These are phyloP conservation scores for Phoxinus phoxinus DNA, from an alignment of 2,113 vertebrate species.

Conservation along the genomic window DNA sequence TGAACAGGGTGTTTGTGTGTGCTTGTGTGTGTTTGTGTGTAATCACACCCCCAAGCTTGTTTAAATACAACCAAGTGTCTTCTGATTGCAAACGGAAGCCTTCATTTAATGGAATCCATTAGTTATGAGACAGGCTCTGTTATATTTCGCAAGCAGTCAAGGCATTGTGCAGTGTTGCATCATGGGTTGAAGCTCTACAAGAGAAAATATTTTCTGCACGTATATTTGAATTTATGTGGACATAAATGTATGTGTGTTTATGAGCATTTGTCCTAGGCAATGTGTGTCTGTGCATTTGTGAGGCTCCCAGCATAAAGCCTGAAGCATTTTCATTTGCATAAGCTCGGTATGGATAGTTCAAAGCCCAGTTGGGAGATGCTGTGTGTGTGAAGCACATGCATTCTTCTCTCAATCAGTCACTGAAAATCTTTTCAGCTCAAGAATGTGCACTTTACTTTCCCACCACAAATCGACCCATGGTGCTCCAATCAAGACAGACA, in stretches of 20 bases:
- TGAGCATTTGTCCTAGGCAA: constrained; percentile 33
- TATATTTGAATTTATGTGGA: constrained; percentile 35
- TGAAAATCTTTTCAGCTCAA: constrained; percentile 21
- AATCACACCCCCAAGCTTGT: background rate
- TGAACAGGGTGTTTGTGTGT: background rate
- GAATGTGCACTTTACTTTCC: background rate
- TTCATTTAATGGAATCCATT: constrained; percentile 1
- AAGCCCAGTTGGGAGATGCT: constrained; percentile 3
- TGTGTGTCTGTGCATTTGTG: constrained; percentile 11
- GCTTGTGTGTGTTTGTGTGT: too few relatives aligned
- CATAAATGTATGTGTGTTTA: constrained; percentile 26
- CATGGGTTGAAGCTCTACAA: background rate
- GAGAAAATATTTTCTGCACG: background rate
- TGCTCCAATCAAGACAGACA: background rate
- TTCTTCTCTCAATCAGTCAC: background rate
- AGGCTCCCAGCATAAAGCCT: constrained; percentile 46
- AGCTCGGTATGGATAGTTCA: constrained; percentile 46
- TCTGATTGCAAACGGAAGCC: background rate
- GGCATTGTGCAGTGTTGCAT: constrained; percentile 23
- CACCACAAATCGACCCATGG: background rate
- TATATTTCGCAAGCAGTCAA: background rate
- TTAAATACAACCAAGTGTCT: constrained; percentile 19
- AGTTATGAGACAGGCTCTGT: background rate
- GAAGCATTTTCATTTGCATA: constrained; percentile 36
- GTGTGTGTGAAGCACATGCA: constrained; percentile 12